These are phyloP conservation scores for Cisticola juncidis DNA, from an alignment of 2,113 vertebrate species.

Conservation along the genomic window DNA sequence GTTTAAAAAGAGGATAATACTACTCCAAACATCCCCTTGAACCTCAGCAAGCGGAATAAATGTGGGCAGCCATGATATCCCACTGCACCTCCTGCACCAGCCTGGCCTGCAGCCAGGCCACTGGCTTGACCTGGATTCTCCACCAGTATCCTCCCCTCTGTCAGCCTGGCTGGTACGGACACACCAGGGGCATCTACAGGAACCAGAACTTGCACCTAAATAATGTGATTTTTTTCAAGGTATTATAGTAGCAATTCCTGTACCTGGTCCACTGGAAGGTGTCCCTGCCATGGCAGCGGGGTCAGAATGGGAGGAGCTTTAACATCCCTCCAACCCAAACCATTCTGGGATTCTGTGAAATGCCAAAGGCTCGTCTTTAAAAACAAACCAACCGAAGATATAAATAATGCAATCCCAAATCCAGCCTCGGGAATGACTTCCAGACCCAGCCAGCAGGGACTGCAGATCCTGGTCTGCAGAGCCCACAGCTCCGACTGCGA, in stretches of 20 bases:
- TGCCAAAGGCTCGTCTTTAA: not conserved
- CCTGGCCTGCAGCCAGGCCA: not conserved
- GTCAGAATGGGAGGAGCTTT: not conserved
- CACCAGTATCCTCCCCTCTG: not conserved
- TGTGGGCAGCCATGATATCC: not conserved
- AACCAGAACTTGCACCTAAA: not conserved
- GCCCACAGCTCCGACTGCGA: accelerated
- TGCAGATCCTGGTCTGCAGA: not conserved
- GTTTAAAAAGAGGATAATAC: not conserved
- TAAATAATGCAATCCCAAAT: not conserved
- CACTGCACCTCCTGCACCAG: not conserved
- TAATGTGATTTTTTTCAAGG: not conserved
- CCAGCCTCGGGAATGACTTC: not conserved
- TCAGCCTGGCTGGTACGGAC: accelerated
- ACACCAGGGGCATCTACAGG: not conserved
- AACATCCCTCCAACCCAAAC: not conserved
- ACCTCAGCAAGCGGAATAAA: accelerated
- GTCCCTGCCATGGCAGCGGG: not conserved
- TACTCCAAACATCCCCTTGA: not conserved
- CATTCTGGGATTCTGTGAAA: not conserved
- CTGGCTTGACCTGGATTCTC: not conserved
- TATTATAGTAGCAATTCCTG: accelerated
- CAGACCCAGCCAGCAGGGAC: not conserved
- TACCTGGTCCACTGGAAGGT: not conserved
- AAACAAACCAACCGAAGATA: not conserved